A percentile compares a stretch with the other conserved stretches of the same genome.
Evolutionary conservation across 2,113 vertebrate species (phyloP).

Genomic region (Microtus pennsylvanicus): DNA sequence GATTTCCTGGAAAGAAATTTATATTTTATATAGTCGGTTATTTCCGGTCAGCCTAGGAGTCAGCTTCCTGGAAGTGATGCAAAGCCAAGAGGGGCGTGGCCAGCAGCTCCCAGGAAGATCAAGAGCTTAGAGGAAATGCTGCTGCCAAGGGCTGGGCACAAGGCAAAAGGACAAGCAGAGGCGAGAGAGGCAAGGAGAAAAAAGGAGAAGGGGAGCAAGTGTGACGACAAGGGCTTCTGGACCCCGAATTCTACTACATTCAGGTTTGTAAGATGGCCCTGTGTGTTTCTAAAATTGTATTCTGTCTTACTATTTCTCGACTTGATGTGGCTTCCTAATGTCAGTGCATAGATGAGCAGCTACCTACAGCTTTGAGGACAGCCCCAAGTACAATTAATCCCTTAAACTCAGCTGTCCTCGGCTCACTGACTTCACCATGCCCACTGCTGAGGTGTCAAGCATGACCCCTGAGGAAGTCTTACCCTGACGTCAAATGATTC

Average conservation of each 20-base stretch:
- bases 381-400: not conserved
- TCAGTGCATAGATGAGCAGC: not conserved
- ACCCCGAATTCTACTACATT: not conserved
- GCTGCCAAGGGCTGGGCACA: not conserved
- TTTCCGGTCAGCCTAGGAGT: not conserved
- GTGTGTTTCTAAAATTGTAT: not conserved
- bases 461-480: no score
- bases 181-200: not conserved
- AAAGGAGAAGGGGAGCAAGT: not conserved
- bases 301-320: not conserved
- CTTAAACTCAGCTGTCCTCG: not conserved
- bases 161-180: not conserved
- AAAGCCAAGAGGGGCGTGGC: not conserved
- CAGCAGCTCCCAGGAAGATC: not conserved
- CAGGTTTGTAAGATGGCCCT: not conserved
- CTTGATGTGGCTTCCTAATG: not conserved
- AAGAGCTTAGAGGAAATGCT: not conserved
- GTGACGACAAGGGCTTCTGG: accelerated
- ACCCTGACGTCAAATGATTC: not conserved
- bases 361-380: not conserved
- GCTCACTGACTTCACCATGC: not conserved
- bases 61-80: not conserved
- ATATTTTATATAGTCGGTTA: not conserved
- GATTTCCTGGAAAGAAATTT: not conserved
- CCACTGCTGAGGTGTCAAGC: accelerated